phyloP scores from a whole-genome alignment of 2,113 vertebrate species.

The Callaeas wilsoni region DNA sequence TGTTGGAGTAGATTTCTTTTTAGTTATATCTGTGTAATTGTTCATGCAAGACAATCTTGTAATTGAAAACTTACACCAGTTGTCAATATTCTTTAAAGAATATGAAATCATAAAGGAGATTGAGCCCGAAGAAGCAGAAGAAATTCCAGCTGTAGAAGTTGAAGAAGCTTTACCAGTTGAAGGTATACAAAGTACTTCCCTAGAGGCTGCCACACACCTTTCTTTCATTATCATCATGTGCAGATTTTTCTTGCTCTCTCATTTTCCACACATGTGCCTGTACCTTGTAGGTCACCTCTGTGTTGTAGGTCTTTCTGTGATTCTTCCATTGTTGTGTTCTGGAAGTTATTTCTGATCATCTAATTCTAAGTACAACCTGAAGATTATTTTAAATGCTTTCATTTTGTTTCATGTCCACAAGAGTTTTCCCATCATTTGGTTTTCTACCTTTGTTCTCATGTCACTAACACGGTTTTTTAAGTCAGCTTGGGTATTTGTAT shows the following conservation, averaged over 20 bases:
- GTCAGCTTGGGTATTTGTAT: background rate
- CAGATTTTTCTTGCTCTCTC: background rate
- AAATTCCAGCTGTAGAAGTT: slow-evolving; percentile 58
- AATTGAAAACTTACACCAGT: slow-evolving; percentile 15
- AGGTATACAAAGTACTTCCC: slow-evolving; percentile 61
- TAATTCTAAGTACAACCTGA: background rate
- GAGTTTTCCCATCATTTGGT: background rate
- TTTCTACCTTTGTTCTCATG: background rate
- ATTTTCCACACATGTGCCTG: background rate
- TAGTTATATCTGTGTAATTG: background rate
- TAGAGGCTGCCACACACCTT: background rate
- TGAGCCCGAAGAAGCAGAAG: slow-evolving; percentile 59
- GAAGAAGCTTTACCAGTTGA: slow-evolving; percentile 53
- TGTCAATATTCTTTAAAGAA: slow-evolving; percentile 78
- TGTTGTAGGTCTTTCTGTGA: background rate
- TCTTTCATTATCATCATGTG: background rate
- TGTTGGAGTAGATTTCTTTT: background rate
- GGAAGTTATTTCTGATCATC: background rate
- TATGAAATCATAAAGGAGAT: slow-evolving; percentile 59
- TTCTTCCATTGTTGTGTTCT: background rate
- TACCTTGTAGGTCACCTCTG: background rate
- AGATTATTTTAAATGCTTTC: background rate
- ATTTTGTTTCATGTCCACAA: background rate
- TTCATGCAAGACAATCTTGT: slow-evolving; percentile 3
- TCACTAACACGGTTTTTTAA: background rate